phyloP scores from a whole-genome alignment of 2,888 invertebrate species.

The Cryptosula pallasiana region DNA sequence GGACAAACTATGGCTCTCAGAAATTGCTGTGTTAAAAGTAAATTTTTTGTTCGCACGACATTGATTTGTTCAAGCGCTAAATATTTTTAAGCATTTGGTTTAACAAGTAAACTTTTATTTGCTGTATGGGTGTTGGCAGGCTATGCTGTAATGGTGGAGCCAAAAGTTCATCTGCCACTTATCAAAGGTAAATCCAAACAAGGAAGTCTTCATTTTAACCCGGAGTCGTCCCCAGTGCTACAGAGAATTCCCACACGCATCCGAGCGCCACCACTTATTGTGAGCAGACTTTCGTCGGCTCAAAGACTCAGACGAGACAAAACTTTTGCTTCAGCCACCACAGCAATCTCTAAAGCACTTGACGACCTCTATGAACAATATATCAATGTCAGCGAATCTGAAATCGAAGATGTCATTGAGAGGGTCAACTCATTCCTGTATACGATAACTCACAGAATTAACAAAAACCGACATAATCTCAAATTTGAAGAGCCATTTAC shows the following conservation, averaged over 20 bases:
- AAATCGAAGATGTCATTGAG: neutral
- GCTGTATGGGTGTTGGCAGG: no score
- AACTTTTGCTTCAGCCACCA: constrained; percentile 2
- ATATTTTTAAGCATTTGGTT: no score
- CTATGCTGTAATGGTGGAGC: neutral
- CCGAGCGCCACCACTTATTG: neutral
- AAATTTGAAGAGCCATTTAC: constrained; percentile 8
- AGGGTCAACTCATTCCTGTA: constrained; percentile 4
- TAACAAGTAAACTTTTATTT: no score
- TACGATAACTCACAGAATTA: constrained; percentile 8
- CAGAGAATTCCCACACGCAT: neutral
- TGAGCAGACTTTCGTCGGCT: constrained; percentile 1
- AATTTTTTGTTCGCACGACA: no score
- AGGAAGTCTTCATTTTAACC: neutral
- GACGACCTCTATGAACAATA: neutral
- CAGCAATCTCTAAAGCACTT: neutral
- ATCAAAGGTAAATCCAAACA: neutral
- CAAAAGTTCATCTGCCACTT: neutral
- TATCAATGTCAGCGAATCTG: neutral
- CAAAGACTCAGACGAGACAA: constrained; percentile 6
- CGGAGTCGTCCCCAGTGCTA: neutral
- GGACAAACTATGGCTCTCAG: no score
- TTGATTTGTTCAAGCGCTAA: no score
- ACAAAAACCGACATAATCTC: constrained; percentile 15
- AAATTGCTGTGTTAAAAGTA: no score